Base-by-base conservation (phyloP, 2,888 invertebrate genomes). In the Lasioglossum calceatum region DNA sequence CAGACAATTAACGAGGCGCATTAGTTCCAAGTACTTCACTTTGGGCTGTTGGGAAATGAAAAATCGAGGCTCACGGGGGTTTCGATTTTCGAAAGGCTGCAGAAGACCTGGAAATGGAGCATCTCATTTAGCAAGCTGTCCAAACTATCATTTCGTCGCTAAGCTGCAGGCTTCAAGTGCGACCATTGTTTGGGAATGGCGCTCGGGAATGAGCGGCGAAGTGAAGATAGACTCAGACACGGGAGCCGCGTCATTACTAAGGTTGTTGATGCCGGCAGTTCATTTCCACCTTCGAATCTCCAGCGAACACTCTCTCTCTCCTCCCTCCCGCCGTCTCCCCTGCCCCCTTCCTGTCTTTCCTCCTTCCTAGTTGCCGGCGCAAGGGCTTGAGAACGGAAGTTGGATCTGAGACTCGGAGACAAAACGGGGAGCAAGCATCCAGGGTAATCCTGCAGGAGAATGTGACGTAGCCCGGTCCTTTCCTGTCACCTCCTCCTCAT, bases 241-340 rank as follows among this genome's bases (percentile, higher is more conserved):
- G 90, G 87, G 90, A 88, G 90, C 87, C 90, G 89, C 92, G 90
- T 92, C 93, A 93, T 93, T 93, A 93, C 92, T 92, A 92, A 93
- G 93, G 91, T 92, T 93, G 93, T 93, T 92, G 92, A 93, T 93
- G 91, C 92, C 92, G 92, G 91, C 92, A 93, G 92, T 93, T 93
- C 92, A 93, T 93, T 93, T 92, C 91, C 93, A 93, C 93, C 92
- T 93, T 92, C 91, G 91, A 92, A 93, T 93, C 92, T 92, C 91
- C 87, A 91, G 88, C 89, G 92, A 93, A 92, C 90, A 88, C 91
- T 91, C 91, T 88, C 86, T 84, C 76, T 78, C 81, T 42, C 80
- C 84, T 85, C 84, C 19, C 16, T 19, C 19, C 1, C 36, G 5
- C 16, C 36, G 8, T 16, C 5, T 7, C 71, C 79, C 79, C 47